These are phyloP conservation scores for Xerus rutilus DNA, from an alignment of 2,797 vertebrate genomes.

Conservation along the genomic window DNA sequence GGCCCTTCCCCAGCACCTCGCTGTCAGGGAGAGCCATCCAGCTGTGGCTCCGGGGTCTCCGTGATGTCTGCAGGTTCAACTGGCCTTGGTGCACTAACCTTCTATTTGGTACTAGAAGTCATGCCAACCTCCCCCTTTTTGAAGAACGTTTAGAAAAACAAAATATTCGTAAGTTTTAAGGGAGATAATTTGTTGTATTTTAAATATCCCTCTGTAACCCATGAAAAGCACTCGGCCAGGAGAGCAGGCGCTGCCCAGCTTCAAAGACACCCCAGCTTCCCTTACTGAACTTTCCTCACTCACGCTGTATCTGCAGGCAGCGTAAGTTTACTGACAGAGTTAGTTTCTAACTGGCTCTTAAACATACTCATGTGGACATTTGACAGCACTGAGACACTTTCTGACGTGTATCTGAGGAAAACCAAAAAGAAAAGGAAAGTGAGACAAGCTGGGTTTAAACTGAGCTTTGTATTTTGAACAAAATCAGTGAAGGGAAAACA, in stretches of 20 bases:
- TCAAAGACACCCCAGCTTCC: background rate
- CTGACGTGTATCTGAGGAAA: background rate
- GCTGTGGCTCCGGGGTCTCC: fast-evolving
- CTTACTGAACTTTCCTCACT: background rate
- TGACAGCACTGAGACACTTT: background rate
- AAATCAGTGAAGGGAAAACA: background rate
- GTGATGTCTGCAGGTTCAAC: fast-evolving
- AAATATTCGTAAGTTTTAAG: background rate
- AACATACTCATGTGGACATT: background rate
- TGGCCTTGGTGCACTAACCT: background rate
- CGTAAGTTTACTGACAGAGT: background rate
- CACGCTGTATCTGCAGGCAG: background rate
- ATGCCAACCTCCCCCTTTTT: background rate
- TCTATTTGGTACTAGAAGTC: too few species aligned
- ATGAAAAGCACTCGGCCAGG: fast-evolving
- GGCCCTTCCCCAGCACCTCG: too few species aligned
- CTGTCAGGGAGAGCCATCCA: fast-evolving
- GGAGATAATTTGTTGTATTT: background rate
- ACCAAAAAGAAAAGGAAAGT: background rate
- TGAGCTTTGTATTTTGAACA: background rate
- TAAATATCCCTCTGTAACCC: background rate
- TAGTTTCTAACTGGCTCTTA: background rate
- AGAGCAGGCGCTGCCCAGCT: too few species aligned
- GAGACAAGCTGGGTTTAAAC: background rate
- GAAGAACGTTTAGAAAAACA: background rate